Evolutionary conservation across 2,113 vertebrate genomes (phyloP), one percentile per base, ranked within the genome.

Genomic region (Lagopus muta): DNA sequence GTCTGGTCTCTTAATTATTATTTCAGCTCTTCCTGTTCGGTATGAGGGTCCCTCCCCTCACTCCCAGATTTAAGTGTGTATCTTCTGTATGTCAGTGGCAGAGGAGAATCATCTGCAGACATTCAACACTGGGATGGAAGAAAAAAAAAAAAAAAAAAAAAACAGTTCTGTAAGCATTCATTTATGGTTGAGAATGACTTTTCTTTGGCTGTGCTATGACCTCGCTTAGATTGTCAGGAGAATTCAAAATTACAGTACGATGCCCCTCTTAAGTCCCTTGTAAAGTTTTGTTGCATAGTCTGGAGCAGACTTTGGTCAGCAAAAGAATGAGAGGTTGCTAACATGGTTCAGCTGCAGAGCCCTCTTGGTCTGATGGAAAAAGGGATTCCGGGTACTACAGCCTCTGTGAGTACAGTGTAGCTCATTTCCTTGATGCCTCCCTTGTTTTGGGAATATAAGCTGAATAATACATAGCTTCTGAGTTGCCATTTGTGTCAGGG

Each of bases 141-240:
- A 19, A 6, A 20, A 58, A 40, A 78, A 38, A 82, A 54, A 40
- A 16, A 6, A 16, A 58, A 6, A 36, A 78, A 42, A 82, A 48
- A 45, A 32, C 27, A 14, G 24, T 17, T n/a, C 48, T 77, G 66
- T 34, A 72, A 76, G 32, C 27, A 60, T 93, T 83, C 64, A 50
- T 72, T 91, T 72, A 30, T 77, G 24, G 83, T 83, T 88, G 74
- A 88, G 73, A 88, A 78, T 62, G 15, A 48, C 9, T 93, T 91
- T 88, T 82, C 72, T 94, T 87, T 86, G 92, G 58, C 88, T 86
- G 42, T 83, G 45, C 47, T 88, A 38, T 75, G 88, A 82, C 78
- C 52, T 94, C 77, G 85, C 60, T 84, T 69, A 21, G 2, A 21
- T 11, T 78, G 52, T 69, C 79, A 82, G 45, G 45, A 93, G 42